Conservation (phyloP, 1,140 invertebrate genomes). For the Ostrea edulis region DNA sequence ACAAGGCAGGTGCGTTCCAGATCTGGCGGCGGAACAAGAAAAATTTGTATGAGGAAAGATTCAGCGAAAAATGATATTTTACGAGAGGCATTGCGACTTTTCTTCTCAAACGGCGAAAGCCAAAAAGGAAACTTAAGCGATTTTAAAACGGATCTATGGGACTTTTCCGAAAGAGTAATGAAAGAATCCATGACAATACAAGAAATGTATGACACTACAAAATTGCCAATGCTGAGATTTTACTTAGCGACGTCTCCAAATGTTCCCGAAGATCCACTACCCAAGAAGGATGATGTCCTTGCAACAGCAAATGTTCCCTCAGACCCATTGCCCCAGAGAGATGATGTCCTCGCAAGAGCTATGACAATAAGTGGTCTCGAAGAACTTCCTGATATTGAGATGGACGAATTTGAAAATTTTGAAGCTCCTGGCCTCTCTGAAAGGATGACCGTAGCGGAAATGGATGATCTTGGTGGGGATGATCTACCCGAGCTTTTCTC, state of each 20-base stretch:
- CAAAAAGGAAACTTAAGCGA: not conserved
- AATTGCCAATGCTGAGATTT: too few relatives aligned
- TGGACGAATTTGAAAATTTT: not conserved
- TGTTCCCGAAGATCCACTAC: not conserved
- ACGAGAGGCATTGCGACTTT: not conserved
- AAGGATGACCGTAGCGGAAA: not conserved
- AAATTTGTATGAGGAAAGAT: not conserved
- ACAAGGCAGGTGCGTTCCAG: not conserved
- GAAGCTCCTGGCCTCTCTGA: not conserved
- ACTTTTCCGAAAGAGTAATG: too few relatives aligned
- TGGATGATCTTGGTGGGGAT: too few relatives aligned
- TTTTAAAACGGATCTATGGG: not conserved
- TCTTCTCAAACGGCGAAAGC: not conserved
- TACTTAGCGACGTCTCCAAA: slow-evolving; percentile 3
- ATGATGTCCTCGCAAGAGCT: not conserved
- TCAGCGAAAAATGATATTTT: slow-evolving; percentile 8
- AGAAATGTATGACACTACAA: too few relatives aligned
- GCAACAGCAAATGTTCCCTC: not conserved
- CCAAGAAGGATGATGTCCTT: not conserved
- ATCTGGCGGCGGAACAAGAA: slow-evolving; percentile 34
- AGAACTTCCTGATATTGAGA: not conserved
- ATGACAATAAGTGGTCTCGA: not conserved
- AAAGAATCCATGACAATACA: too few relatives aligned
- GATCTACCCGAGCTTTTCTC: too few relatives aligned
- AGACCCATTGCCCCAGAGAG: not conserved